Evolutionary conservation across 1,140 invertebrate genomes (phyloP).

Genomic region (Anastrepha ludens): DNA sequence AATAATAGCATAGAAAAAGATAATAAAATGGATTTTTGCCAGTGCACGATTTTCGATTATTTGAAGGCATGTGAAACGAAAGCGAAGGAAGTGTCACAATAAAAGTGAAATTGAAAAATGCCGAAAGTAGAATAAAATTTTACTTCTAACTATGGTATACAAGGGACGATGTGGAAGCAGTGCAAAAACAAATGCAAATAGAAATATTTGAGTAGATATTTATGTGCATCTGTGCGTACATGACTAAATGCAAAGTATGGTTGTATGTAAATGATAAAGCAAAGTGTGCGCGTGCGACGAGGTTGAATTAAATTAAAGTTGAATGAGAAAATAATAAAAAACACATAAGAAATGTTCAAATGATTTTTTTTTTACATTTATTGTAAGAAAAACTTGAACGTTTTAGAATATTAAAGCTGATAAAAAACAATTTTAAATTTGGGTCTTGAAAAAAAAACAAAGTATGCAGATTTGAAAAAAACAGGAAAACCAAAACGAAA

Average conservation of each 20-base stretch:
- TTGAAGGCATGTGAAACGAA: too few relatives aligned
- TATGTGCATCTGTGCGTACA: not conserved
- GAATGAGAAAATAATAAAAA: not conserved
- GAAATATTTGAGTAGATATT: not conserved
- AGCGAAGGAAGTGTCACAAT: not conserved
- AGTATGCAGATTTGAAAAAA: too few relatives aligned
- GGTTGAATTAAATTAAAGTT: slow-evolving; percentile 18
- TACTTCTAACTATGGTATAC: not conserved
- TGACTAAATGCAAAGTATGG: not conserved
- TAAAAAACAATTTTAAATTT: too few relatives aligned
- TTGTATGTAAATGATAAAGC: not conserved
- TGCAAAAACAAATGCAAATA: slow-evolving; percentile 27
- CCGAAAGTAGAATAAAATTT: not conserved
- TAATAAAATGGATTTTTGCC: not conserved
- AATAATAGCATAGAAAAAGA: not conserved
- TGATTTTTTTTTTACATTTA: too few relatives aligned
- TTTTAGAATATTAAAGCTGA: too few relatives aligned
- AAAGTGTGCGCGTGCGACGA: not conserved
- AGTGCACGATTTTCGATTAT: not conserved
- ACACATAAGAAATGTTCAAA: too few relatives aligned
- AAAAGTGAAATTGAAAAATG: slow-evolving; percentile 9
- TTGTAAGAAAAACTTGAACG: too few relatives aligned
- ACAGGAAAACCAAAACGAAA: too few relatives aligned
- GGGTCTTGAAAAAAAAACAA: too few relatives aligned
- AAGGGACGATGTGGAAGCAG: slow-evolving; percentile 12